Conservation (phyloP, 2,797 vertebrate genomes). For the Oreortyx pictus region DNA sequence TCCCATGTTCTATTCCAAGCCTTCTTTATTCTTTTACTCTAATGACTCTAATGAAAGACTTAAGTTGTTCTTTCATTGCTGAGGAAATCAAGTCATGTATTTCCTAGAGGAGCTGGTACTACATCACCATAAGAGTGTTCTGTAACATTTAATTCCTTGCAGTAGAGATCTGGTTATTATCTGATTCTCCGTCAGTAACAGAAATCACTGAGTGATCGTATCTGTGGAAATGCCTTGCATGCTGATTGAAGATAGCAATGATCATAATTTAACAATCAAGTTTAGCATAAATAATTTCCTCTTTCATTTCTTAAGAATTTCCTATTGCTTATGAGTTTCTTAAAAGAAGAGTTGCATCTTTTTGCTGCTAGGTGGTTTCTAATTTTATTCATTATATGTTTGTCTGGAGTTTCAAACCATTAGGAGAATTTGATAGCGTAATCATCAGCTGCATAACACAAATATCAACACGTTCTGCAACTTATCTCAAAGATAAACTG, state of each 20-base stretch:
- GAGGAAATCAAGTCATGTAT: neutral
- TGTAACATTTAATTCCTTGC: neutral
- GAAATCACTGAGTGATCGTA: neutral
- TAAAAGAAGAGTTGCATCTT: neutral
- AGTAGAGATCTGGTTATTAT: neutral
- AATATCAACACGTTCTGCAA: neutral
- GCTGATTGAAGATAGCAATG: neutral
- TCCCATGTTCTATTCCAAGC: neutral
- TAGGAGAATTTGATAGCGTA: neutral
- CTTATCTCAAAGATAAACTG: constrained; percentile 29
- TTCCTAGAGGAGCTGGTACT: neutral
- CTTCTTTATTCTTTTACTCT: neutral
- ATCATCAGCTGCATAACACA: neutral
- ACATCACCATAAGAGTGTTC: neutral
- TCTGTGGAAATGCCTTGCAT: neutral
- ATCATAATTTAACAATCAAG: neutral
- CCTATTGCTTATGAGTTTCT: neutral
- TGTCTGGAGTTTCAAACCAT: neutral
- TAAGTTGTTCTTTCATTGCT: neutral
- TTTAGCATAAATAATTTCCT: constrained; percentile 2
- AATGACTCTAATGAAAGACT: neutral
- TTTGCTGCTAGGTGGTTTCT: neutral
- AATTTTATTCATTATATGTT: neutral
- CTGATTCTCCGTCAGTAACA: neutral
- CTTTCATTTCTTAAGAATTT: neutral